These are phyloP conservation scores for Tachysurus vachellii DNA, from an alignment of 2,113 vertebrate species.

Conservation along the genomic window DNA sequence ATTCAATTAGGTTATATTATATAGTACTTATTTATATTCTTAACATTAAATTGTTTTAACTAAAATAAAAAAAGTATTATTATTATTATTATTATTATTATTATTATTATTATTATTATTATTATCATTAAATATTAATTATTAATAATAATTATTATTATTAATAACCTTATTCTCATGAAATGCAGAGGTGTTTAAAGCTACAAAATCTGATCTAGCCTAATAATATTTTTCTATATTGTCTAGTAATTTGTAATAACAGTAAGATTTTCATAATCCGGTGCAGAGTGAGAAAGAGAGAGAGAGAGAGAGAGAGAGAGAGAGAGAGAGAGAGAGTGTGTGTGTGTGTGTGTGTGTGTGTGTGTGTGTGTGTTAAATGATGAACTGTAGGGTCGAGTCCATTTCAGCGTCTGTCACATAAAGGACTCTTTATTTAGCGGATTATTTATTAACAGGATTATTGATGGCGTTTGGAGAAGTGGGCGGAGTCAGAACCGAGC, in stretches of 20 bases:
- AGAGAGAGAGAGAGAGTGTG: not conserved
- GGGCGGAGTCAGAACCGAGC: constrained; percentile 64
- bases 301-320: too few species aligned
- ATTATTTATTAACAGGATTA: constrained; percentile 64
- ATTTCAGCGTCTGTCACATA: constrained; percentile 76
- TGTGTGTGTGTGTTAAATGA: constrained; percentile 63
- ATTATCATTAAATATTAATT: too few species aligned
- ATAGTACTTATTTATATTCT: not conserved
- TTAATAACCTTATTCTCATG: too few species aligned
- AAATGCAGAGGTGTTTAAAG: not conserved
- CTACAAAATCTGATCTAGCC: not conserved
- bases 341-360: constrained; percentile 24
- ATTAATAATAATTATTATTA: too few species aligned
- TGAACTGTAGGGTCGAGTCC: constrained; percentile 72
- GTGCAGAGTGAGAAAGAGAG: too few species aligned
- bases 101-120: too few species aligned
- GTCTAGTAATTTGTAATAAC: not conserved
- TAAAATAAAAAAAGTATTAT: not conserved
- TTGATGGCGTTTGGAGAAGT: constrained; percentile 81
- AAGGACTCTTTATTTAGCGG: constrained; percentile 57
- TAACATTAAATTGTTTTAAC: not conserved
- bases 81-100: not conserved
- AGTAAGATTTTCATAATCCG: not conserved
- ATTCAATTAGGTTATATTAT: not conserved
- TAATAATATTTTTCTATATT: not conserved